Evolutionary conservation across 1,140 invertebrate species (phyloP), one percentile per base, ranked within the genome.

Genomic region (Thaumatotibia leucotreta): DNA sequence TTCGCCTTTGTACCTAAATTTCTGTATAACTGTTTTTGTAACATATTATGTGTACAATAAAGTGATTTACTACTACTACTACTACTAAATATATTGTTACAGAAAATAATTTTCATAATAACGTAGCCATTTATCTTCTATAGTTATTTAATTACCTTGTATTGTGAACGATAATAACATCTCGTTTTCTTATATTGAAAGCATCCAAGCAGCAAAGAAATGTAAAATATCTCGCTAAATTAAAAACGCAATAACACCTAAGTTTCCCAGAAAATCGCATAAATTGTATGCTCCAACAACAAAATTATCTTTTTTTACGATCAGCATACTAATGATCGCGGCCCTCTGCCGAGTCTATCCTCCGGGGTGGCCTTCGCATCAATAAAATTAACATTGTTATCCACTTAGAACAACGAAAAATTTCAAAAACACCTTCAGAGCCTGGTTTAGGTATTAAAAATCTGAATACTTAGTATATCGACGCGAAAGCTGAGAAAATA

Each of bases 341-440:
- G 74, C 73, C 73, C 75, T 69, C 64, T 49, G 65, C 67, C 17
- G 65, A 62, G 80, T 82, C 77, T 83, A 82, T 83, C 76, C 84
- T 79, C 82, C 45, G 71, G 81, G 82, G 82, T 76, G 76, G 81
- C 75, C 75, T 79, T 68, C 70, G 79, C 88, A 86, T 89, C 86
- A 87, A 88, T 90, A 88, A 90, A 90, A 90, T 90, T 90, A 88
- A 88, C 88, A 90, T 90, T 85, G 81, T 88, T 88, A 90, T 90
- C 86, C 81, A 88, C 88, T 88, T 88, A 85, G 76, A 82, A 73
- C 82, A 77, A 79, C 78, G 67, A 84, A 85, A 83, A 87, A 82
- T 82, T 88, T 82, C 81, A 82, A 77, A 54, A 54, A 54, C 50
- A 54, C 23, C 23, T 58, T 14, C 24, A 58, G n/a, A 20, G 20